Conservation (phyloP, 1,140 invertebrate genomes). For the Triops longicaudatus region DNA sequence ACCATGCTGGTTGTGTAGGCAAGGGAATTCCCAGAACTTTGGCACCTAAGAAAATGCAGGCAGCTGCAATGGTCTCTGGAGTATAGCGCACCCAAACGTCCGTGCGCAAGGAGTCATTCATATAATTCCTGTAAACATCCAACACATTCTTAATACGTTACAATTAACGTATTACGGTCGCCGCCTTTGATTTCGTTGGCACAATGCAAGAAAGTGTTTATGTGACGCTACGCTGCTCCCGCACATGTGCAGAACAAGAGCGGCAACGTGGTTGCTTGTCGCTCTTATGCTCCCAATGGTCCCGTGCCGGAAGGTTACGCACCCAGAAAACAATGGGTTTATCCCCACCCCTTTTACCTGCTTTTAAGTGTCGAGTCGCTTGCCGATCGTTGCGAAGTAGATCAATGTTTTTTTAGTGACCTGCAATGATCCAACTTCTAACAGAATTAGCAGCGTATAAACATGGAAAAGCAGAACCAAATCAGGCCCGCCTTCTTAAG, state of each 20-base stretch:
- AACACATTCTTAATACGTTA: slow-evolving; percentile 30
- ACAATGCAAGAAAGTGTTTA: background rate
- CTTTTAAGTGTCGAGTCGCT: background rate
- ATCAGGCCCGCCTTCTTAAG: background rate
- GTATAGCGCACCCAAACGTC: slow-evolving; percentile 93
- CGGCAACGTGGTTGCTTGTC: background rate
- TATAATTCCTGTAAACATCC: slow-evolving; percentile 71
- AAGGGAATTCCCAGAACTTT: slow-evolving; percentile 73
- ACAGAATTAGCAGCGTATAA: slow-evolving; percentile 11
- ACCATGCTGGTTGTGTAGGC: slow-evolving; percentile 84
- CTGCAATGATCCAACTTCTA: slow-evolving; percentile 9
- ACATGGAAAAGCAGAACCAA: background rate
- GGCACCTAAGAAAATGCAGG: slow-evolving; percentile 92
- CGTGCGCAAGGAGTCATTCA: slow-evolving; percentile 96
- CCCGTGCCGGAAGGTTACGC: background rate
- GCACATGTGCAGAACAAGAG: background rate
- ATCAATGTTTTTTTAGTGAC: background rate
- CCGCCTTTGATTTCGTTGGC: background rate
- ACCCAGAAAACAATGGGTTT: background rate
- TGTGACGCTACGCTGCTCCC: too few species aligned
- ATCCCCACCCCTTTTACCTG: slow-evolving; percentile 10
- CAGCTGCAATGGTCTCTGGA: slow-evolving; percentile 96
- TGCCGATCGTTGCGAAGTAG: slow-evolving; percentile 9
- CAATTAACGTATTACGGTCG: background rate
- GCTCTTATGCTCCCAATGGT: background rate